Base-by-base conservation (phyloP, 2,888 invertebrate genomes). In the Microplitis manilae region DNA sequence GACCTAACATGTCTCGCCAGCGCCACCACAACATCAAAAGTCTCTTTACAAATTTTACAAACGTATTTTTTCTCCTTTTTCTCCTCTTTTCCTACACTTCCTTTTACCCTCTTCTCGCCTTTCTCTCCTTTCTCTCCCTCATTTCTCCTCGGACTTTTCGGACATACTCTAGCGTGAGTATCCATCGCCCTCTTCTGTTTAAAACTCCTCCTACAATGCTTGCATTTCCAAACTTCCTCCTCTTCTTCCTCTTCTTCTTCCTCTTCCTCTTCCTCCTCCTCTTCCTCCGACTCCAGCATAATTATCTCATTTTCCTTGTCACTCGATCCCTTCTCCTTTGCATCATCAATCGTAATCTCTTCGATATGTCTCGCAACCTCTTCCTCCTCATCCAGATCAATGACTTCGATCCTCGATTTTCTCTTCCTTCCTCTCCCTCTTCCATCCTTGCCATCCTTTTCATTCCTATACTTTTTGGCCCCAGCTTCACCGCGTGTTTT, bases 271-370 rank as follows among this genome's bases (percentile, higher is more conserved):
- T 68, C 20, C 0, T 74, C 68, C 13, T 81, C 79, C 30, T 86
- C 87, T n/a, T 89, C 88, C 0, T 88, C 88, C 74, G 89, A 89
- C 20, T 86, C 87, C 83, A 89, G 88, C 76, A 89, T 89, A n/a
- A 89, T 85, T 40, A 86, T 79, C 70, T 88, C 88, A 72, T 90
- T 90, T 73, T 90, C 90, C 72, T 90, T 90, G 73, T 90, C 90
- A 75, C 90, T 90, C 1, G 90, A 90, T 30, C 84, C 86, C 69
- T 90, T 90, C 73, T 87, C 89, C 69, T 88, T 89, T n/a, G 79
- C 85, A 62, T 87, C 87, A 13, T 89, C 88, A 30, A 88, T 77
- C 1, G 86, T 87, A 39, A 88, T 87, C 70, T 89, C 89, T 13
- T 86, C 85, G 17, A 87, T 83, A 1, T 85, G 61, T 39, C 78